Conservation (phyloP, 2,888 invertebrate species). For the Toxonevra muliebris region DNA sequence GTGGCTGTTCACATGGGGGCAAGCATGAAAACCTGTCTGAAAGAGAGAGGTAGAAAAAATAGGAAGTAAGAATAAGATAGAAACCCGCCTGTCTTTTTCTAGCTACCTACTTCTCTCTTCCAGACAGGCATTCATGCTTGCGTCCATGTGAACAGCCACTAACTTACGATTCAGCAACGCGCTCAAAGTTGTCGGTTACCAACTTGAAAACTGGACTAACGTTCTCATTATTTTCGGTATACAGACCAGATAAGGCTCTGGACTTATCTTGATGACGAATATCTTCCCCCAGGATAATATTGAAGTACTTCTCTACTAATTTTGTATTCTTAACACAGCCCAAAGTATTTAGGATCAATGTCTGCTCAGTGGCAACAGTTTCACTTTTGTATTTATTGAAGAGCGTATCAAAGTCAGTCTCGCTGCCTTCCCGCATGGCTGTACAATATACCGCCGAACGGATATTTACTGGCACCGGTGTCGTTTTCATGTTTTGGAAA, state of each 20-base stretch:
- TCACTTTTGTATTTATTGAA: constrained; percentile 71
- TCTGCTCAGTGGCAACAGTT: constrained; percentile 75
- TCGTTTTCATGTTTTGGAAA: constrained; percentile 55
- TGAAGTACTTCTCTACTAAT: constrained; percentile 68
- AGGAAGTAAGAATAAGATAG: too few relatives aligned
- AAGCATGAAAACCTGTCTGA: too few relatives aligned
- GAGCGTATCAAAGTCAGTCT: constrained; percentile 72
- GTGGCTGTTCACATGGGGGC: too few relatives aligned
- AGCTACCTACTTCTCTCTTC: too few relatives aligned
- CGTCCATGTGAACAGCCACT: too few relatives aligned
- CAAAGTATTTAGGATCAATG: constrained; percentile 72
- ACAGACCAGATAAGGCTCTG: constrained; percentile 64
- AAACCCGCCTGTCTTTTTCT: too few relatives aligned
- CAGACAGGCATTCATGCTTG: too few relatives aligned
- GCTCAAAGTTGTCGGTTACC: constrained; percentile 54
- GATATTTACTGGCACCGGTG: constrained; percentile 70
- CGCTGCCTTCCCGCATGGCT: constrained; percentile 72
- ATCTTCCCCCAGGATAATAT: constrained; percentile 65
- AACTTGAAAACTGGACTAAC: constrained; percentile 68
- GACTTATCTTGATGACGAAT: constrained; percentile 61
- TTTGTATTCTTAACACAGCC: constrained; percentile 72
- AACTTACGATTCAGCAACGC: constrained; percentile 56
- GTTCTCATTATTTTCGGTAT: constrained; percentile 68
- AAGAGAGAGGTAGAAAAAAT: too few relatives aligned
- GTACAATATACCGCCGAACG: constrained; percentile 80